phyloP scores from a whole-genome alignment of 2,113 vertebrate species.

The Pholis gunnellus region DNA sequence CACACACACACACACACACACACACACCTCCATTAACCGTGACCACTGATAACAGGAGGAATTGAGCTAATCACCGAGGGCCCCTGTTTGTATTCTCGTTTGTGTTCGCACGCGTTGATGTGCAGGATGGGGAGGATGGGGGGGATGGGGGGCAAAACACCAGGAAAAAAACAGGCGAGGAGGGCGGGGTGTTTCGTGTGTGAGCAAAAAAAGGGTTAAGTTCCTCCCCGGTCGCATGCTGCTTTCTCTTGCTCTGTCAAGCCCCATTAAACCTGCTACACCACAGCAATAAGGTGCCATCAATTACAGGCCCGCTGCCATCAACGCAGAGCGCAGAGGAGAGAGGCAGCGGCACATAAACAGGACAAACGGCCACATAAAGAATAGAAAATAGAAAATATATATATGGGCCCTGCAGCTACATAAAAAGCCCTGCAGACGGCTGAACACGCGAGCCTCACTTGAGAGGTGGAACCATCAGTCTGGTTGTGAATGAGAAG shows the following conservation, averaged over 20 bases:
- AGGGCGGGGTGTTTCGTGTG: constrained; percentile 26
- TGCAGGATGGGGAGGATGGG: background rate
- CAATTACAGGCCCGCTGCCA: constrained; percentile 84
- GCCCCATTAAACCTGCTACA: constrained; percentile 87
- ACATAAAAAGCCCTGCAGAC: constrained; percentile 58
- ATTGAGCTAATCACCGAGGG: constrained; percentile 65
- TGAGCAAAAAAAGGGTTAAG: constrained; percentile 80
- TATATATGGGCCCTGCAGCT: constrained; percentile 42
- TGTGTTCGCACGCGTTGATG: constrained; percentile 51
- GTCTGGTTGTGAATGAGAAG: constrained; percentile 33
- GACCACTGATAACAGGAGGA: constrained; percentile 67
- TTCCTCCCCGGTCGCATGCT: constrained; percentile 74
- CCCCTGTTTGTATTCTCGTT: constrained; percentile 62
- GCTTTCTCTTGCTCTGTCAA: constrained; percentile 84
- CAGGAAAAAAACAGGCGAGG: background rate
- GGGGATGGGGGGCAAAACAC: background rate
- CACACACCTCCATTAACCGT: background rate
- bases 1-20: no score
- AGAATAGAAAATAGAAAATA: constrained; percentile 51
- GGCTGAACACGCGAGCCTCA: constrained; percentile 6
- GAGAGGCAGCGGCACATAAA: constrained; percentile 83
- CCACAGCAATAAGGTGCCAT: constrained; percentile 87
- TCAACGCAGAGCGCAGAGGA: constrained; percentile 77
- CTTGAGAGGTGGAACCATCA: background rate
- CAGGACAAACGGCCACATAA: constrained; percentile 87